Conservation (phyloP, 1,140 invertebrate genomes). For the Pinna nobilis region DNA sequence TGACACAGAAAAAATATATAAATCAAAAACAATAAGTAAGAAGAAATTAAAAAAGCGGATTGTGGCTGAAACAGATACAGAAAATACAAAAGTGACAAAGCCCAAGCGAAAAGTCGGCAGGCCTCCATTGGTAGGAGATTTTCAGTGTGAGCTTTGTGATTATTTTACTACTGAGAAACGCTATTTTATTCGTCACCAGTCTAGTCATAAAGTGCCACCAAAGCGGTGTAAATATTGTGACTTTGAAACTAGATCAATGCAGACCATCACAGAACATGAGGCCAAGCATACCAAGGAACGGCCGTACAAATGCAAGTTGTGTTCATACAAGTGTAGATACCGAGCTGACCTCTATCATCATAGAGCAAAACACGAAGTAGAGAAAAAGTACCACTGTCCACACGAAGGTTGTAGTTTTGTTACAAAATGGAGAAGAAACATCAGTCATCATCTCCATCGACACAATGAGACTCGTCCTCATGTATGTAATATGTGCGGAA, state of each 20-base stretch:
- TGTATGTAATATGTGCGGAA: slow-evolving; percentile 49
- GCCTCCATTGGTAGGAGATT: background rate
- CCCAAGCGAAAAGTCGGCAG: background rate
- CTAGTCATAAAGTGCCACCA: slow-evolving; percentile 7
- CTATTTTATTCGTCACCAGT: slow-evolving; percentile 6
- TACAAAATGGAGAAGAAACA: slow-evolving; percentile 53
- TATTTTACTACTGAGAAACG: background rate
- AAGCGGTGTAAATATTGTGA: slow-evolving; percentile 41
- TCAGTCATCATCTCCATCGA: slow-evolving; percentile 45
- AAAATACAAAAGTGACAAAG: too few relatives aligned
- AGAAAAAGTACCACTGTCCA: slow-evolving; percentile 53
- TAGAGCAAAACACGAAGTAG: slow-evolving; percentile 50
- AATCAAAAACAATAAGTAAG: background rate
- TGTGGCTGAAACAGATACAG: too few relatives aligned
- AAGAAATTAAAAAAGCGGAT: too few relatives aligned
- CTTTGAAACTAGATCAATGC: slow-evolving; percentile 31
- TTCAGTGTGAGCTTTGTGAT: slow-evolving; percentile 1
- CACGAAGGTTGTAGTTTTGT: slow-evolving; percentile 48
- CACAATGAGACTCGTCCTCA: slow-evolving; percentile 48
- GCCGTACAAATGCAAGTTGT: slow-evolving; percentile 54
- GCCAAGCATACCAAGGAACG: slow-evolving; percentile 50
- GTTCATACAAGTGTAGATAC: slow-evolving; percentile 44
- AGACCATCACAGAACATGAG: slow-evolving; percentile 45
- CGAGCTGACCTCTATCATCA: slow-evolving; percentile 45
- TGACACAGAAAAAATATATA: background rate